Evolutionary conservation across 2,113 vertebrate species (phyloP), one percentile per base, ranked within the genome.

Genomic region (Edolisoma coerulescens): DNA sequence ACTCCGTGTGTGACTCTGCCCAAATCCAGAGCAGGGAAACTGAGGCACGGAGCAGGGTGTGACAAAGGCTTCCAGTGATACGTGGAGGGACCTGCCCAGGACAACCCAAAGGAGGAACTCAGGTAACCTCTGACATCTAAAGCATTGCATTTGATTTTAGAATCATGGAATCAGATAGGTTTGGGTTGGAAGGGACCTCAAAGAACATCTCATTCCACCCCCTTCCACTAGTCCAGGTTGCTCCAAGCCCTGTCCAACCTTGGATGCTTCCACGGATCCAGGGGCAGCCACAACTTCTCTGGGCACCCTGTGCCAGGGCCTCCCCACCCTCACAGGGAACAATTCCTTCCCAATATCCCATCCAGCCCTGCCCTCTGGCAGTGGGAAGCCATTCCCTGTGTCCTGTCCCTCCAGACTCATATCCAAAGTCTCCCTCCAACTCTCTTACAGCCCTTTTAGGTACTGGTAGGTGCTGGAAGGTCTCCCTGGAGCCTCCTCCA

Each of bases 221-320:
- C 42, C 7, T 47, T 4, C n/a, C 64, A 47, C n/a, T 0, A 0
- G 5, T n/a, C n/a, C 42, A 68, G 52, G 17, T 0, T 7, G 50
- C 39, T 45, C 76, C 60, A 53, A 79, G 14, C 50, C 39, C 12
- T 0, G 0, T 56, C 42, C 78, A 81, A 0, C 63, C 42, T 68
- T 39, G 52, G 42, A 3, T n/a, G 39, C 2, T 57, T 10, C 52
- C 64, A 81, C 52, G 64, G 64, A 57, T 68, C 20, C 61, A 54
- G 52, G 52, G 17, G 17, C 52, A 81, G 63, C 63, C 78, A 47
- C 50, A 56, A 42, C 78, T 47, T 3, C 78, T 68, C n/a, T 79
- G 39, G 39, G 39, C 39, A 45, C 7, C 39, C 77, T 80, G 26
- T 80, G 41, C 77, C 63, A 32, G 41, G 27, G n/a, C 33, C 41